Conservation (phyloP, 2,113 vertebrate species). For the Perca flavescens region DNA sequence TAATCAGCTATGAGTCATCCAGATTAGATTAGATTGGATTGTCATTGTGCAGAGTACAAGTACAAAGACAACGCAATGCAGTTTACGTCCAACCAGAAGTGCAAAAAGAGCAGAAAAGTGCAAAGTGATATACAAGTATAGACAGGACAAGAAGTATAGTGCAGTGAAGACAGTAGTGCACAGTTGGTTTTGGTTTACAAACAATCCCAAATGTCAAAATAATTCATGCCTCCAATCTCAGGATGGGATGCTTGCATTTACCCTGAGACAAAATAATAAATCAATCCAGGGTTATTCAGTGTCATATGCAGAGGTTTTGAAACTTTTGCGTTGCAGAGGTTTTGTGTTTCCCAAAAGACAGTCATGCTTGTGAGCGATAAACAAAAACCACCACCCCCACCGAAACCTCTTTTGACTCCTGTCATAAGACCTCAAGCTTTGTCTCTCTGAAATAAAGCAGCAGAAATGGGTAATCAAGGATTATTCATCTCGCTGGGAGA, state of each 20-base stretch:
- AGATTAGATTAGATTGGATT: background rate
- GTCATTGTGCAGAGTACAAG: too few species aligned
- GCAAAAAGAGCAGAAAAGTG: too few species aligned
- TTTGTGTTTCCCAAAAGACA: conserved; percentile 24
- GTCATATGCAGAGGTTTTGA: conserved; percentile 18
- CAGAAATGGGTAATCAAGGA: background rate
- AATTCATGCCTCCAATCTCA: conserved; percentile 8
- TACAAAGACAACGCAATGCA: too few species aligned
- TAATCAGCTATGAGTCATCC: conserved; percentile 8
- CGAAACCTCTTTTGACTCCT: conserved; percentile 13
- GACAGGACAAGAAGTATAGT: too few species aligned
- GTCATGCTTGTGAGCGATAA: conserved; percentile 8
- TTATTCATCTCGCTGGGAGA: background rate
- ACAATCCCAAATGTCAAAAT: conserved; percentile 23
- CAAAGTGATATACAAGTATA: too few species aligned
- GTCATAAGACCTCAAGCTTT: conserved; percentile 8
- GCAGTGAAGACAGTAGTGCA: too few species aligned
- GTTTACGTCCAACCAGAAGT: too few species aligned
- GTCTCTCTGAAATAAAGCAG: conserved; percentile 2
- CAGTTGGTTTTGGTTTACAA: too few species aligned
- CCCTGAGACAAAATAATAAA: background rate
- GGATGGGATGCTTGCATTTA: background rate
- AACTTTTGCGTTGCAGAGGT: background rate
- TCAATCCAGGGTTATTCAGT: background rate
- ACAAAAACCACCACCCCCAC: background rate